Evolutionary conservation across 2,797 vertebrate genomes (phyloP).

Genomic region (Crenichthys baileyi): DNA sequence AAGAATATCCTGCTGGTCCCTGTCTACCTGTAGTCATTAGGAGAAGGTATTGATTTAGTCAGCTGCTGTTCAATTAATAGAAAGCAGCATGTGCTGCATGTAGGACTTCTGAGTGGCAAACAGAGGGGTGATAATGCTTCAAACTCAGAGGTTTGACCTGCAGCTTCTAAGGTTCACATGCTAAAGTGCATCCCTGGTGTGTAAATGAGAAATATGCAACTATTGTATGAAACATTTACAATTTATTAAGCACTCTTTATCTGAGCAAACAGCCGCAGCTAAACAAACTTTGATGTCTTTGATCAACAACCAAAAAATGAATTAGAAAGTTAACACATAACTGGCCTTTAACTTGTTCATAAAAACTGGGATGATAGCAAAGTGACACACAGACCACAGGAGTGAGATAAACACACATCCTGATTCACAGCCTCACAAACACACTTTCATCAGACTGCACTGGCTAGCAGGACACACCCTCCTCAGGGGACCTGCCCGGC

Average conservation of each 20-base stretch:
- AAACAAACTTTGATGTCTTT: neutral
- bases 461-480: conserved; percentile 66
- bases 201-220: conserved; percentile 2
- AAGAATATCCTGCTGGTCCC: neutral
- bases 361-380: conserved; percentile 18
- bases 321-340: conserved; percentile 14
- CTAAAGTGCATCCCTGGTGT: neutral
- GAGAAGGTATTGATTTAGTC: neutral
- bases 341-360: conserved; percentile 7
- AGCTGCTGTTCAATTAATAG: neutral
- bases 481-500: conserved; percentile 67
- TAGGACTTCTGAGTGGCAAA: neutral
- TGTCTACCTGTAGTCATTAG: neutral
- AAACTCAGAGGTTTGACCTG: neutral
- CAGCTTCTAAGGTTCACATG: neutral
- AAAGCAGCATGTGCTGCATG: neutral
- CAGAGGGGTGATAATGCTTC: neutral
- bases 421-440: conserved; percentile 14
- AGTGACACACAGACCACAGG: conserved; percentile 23
- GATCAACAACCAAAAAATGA: neutral
- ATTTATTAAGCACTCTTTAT: too few relatives aligned
- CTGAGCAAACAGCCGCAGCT: neutral
- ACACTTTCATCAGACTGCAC: conserved; percentile 43
- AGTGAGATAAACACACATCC: conserved; percentile 42
- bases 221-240: conserved; percentile 4